These are phyloP conservation scores for Macaria liturata DNA, from an alignment of 2,888 invertebrate species.

Conservation along the genomic window DNA sequence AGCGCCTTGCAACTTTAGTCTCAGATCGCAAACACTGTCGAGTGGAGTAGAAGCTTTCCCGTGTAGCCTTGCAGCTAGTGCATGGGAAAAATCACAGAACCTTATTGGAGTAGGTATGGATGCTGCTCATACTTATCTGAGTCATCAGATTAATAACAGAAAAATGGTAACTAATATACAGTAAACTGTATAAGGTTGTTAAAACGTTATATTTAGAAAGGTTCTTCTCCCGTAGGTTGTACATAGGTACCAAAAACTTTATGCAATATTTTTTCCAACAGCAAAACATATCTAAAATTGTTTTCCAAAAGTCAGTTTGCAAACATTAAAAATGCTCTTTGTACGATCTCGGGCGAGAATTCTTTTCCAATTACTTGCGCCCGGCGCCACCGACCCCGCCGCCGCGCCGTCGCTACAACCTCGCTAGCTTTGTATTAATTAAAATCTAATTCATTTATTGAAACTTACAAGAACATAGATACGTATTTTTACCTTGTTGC, in stretches of 20 bases:
- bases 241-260: too few species aligned
- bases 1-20: too few species aligned
- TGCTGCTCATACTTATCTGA: too few species aligned
- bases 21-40: neutral
- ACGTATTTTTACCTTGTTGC: too few species aligned
- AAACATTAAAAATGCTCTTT: constrained; percentile 41
- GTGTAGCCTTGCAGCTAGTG: constrained; percentile 26
- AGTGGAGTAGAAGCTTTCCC: constrained; percentile 31
- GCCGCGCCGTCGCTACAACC: constrained; percentile 16
- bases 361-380: constrained; percentile 40
- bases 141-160: too few species aligned
- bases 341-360: constrained; percentile 30
- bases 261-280: too few species aligned
- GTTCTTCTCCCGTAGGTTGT: too few species aligned
- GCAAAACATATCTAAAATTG: constrained; percentile 16
- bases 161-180: too few species aligned
- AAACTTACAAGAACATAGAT: constrained; percentile 8
- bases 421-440: constrained; percentile 28
- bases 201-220: too few species aligned
- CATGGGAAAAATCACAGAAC: too few species aligned
- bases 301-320: constrained; percentile 28
- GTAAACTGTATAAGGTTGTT: too few species aligned
- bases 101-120: too few species aligned
- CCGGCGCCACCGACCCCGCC: constrained; percentile 28
- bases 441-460: constrained; percentile 27